phyloP scores from a whole-genome alignment of 2,888 invertebrate species.

The Vannuccia rotundouncinata region DNA sequence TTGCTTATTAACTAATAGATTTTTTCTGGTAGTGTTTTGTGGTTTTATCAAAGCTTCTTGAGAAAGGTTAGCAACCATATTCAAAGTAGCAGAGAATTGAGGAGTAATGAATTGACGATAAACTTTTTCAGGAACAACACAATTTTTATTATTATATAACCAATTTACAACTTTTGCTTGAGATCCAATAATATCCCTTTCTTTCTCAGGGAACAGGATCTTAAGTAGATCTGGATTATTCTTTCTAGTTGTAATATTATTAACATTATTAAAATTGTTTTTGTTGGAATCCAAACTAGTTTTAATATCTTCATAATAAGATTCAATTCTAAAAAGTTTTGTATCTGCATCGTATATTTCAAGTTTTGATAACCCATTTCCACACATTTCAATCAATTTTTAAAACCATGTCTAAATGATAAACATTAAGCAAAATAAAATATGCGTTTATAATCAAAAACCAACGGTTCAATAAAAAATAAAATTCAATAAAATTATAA shows the following conservation, averaged over 20 bases:
- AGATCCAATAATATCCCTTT: not conserved
- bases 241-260: not conserved
- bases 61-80: too few relatives aligned
- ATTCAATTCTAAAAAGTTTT: not conserved
- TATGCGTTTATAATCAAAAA: too few relatives aligned
- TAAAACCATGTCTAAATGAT: too few relatives aligned
- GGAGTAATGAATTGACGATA: not conserved
- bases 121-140: not conserved
- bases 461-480: too few relatives aligned
- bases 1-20: too few relatives aligned
- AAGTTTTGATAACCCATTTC: constrained; percentile 2
- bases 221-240: not conserved
- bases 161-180: not conserved
- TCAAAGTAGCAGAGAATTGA: not conserved
- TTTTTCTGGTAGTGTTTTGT: too few relatives aligned
- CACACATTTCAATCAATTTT: constrained; percentile 15
- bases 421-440: too few relatives aligned
- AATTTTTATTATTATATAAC: not conserved
- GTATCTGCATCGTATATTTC: not conserved
- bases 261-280: not conserved
- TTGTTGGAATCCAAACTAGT: not conserved
- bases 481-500: too few relatives aligned
- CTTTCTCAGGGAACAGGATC: not conserved
- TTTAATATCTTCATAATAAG: not conserved
- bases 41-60: too few relatives aligned